Conservation (phyloP, 1,140 invertebrate species). For the Myzus persicae region DNA sequence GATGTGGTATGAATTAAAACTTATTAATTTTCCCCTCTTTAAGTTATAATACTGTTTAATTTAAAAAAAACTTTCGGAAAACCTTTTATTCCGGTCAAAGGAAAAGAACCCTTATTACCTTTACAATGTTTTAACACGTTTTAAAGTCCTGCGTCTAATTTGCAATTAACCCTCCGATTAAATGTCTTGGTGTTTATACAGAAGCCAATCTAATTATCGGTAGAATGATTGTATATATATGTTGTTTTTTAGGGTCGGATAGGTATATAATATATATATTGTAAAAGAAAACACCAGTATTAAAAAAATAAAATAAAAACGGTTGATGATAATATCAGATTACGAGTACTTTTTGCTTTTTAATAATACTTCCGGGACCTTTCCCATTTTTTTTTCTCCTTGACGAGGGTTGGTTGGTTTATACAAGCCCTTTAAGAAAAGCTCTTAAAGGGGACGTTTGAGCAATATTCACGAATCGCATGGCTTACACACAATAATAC, state of each 20-base stretch:
- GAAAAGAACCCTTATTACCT: not conserved
- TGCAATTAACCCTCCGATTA: slow-evolving; percentile 33
- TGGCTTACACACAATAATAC: slow-evolving; percentile 38
- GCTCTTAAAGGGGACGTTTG: slow-evolving; percentile 47
- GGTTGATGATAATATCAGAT: slow-evolving; percentile 51
- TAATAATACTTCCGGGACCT: slow-evolving; percentile 58
- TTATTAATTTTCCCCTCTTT: not conserved
- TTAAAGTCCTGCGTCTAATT: slow-evolving; percentile 27
- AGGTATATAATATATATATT: not conserved
- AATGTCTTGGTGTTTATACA: not conserved
- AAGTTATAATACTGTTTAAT: slow-evolving; percentile 2
- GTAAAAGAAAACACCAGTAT: slow-evolving; percentile 41
- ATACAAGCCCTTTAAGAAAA: slow-evolving; percentile 41
- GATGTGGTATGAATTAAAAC: not conserved
- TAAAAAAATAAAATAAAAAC: slow-evolving; percentile 46
- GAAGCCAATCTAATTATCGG: slow-evolving; percentile 34
- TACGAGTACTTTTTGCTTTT: slow-evolving; percentile 54
- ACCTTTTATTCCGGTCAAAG: not conserved
- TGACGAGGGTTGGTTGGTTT: slow-evolving; percentile 40
- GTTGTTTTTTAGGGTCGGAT: not conserved
- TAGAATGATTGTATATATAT: not conserved
- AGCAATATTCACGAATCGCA: slow-evolving; percentile 30
- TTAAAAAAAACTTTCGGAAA: not conserved
- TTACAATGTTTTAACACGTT: slow-evolving; percentile 20
- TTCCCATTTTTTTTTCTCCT: slow-evolving; percentile 32